Percentiles rank a stretch among this genome's conserved stretches.
phyloP scores from a whole-genome alignment of 2,888 invertebrate species.

The Augochlorella aurata region DNA sequence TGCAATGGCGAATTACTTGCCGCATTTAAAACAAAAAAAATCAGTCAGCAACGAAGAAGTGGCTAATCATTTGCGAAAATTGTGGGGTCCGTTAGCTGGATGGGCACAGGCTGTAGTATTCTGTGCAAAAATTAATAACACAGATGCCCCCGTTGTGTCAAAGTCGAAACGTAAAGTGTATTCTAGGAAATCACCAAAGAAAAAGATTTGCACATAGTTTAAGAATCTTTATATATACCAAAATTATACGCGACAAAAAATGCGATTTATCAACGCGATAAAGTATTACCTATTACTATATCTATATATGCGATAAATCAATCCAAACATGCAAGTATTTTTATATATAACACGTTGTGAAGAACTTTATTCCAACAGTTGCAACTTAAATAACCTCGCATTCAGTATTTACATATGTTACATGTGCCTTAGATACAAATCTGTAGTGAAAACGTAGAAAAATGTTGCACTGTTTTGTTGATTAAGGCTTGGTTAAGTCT shows the following conservation, averaged over 20 bases:
- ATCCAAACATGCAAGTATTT: neutral
- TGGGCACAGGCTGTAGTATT: constrained; percentile 96
- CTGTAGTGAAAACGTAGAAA: neutral
- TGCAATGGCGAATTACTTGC: constrained; percentile 90
- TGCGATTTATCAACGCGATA: neutral
- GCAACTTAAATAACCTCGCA: neutral
- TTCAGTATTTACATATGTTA: constrained; percentile 5
- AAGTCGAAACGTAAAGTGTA: neutral
- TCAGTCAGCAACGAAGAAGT: constrained; percentile 94
- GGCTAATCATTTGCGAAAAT: constrained; percentile 88
- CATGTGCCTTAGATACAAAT: neutral
- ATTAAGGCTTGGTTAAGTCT: neutral
- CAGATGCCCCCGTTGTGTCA: too few relatives aligned
- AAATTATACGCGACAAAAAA: neutral
- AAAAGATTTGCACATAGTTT: constrained; percentile 1
- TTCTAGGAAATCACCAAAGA: neutral
- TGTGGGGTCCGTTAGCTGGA: constrained; percentile 94
- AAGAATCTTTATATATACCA: neutral
- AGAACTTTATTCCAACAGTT: neutral
- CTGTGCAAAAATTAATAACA: constrained; percentile 75
- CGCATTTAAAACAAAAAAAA: constrained; percentile 88
- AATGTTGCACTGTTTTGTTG: neutral
- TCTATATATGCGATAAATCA: neutral
- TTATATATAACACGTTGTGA: neutral
- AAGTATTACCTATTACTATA: neutral